These are phyloP conservation scores for Luscinia luscinia DNA, from an alignment of 2,797 vertebrate species.

Conservation along the genomic window DNA sequence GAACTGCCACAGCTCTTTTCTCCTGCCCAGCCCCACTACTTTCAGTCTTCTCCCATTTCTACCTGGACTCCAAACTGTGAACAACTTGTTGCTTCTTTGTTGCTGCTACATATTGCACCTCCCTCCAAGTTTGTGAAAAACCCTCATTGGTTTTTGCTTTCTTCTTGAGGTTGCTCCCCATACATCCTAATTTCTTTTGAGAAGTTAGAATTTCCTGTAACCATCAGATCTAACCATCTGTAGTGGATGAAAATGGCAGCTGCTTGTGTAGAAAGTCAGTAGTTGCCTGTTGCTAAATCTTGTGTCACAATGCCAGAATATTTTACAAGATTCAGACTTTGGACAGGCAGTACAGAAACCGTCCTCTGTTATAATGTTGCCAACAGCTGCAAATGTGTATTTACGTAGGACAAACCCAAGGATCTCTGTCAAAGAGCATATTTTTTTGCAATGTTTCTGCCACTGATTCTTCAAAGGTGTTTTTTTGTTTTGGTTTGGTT, in stretches of 20 bases:
- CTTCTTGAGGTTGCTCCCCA: neutral
- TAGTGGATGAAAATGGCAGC: neutral
- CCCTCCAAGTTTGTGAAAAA: neutral
- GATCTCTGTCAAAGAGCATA: neutral
- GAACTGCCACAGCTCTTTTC: neutral
- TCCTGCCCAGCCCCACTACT: neutral
- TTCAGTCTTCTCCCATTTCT: neutral
- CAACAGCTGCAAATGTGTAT: neutral
- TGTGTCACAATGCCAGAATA: neutral
- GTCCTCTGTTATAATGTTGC: neutral
- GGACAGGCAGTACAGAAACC: neutral
- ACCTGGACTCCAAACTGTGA: neutral
- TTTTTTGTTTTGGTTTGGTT: neutral
- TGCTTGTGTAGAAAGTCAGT: neutral
- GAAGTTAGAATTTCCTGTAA: neutral
- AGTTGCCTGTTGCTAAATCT: neutral
- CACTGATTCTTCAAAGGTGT: neutral
- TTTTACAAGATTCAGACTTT: neutral
- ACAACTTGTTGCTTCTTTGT: neutral
- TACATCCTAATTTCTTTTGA: neutral
- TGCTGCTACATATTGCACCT: neutral
- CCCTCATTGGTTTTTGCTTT: neutral
- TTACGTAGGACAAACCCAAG: neutral
- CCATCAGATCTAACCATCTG: neutral
- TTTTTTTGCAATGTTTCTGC: neutral